Percentiles rank a stretch among this genome's conserved stretches.
phyloP scores from a whole-genome alignment of 1,140 invertebrate genomes.

The Meteorus sp. region DNA sequence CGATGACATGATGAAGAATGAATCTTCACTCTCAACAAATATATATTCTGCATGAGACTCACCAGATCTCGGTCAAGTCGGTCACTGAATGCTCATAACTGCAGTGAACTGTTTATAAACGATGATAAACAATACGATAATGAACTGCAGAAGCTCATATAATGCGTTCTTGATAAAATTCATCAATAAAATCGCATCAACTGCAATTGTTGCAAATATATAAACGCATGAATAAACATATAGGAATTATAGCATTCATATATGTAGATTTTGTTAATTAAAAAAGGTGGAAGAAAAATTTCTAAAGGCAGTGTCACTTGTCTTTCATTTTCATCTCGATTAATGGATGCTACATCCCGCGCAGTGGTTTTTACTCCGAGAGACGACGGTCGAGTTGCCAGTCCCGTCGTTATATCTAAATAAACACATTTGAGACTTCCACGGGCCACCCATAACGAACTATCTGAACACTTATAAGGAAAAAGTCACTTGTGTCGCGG shows the following conservation, averaged over 20 bases:
- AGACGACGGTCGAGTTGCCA: slow-evolving; percentile 32
- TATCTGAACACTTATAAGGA: slow-evolving; percentile 56
- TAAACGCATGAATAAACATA: no score
- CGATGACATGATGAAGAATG: no score
- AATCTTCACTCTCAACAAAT: slow-evolving; percentile 28
- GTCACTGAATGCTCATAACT: slow-evolving; percentile 43
- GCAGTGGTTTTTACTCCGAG: slow-evolving; percentile 39
- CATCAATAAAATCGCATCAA: slow-evolving; percentile 8
- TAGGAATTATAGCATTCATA: no score
- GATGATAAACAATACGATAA: slow-evolving; percentile 57
- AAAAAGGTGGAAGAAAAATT: background rate
- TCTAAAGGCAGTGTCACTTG: slow-evolving; percentile 44
- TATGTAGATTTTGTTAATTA: background rate
- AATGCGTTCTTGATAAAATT: slow-evolving; percentile 15
- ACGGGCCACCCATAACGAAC: slow-evolving; percentile 51
- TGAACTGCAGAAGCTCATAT: slow-evolving; percentile 54
- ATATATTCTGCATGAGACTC: slow-evolving; percentile 42
- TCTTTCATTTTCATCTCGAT: slow-evolving; percentile 47
- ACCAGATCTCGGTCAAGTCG: slow-evolving; percentile 47
- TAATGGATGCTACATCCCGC: slow-evolving; percentile 51
- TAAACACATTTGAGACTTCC: slow-evolving; percentile 56
- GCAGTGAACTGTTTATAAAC: slow-evolving; percentile 56
- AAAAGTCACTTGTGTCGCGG: slow-evolving; percentile 37
- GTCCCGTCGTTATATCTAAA: slow-evolving; percentile 51
- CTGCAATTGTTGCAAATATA: no score